phyloP scores from a whole-genome alignment of 2,797 vertebrate species.

The Danio aesculapii region DNA sequence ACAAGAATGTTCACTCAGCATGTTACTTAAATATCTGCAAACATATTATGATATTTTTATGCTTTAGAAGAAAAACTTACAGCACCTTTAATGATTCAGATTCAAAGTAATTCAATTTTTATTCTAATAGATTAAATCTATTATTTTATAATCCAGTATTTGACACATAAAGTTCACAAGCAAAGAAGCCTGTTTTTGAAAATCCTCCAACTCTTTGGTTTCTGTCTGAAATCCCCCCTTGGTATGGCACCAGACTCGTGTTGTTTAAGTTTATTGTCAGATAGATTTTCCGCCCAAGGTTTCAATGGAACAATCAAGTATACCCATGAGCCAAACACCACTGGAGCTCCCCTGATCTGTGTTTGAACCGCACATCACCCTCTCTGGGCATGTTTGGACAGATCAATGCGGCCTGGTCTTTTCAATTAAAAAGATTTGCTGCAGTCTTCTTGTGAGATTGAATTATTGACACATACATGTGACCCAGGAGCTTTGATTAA shows the following conservation, averaged over 20 bases:
- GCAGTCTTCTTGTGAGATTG: slow-evolving; percentile 62
- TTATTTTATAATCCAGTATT: neutral
- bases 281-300: slow-evolving; percentile 7
- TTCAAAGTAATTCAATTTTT: no score
- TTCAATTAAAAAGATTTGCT: slow-evolving; percentile 73
- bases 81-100: no score
- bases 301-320: slow-evolving; percentile 48
- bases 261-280: slow-evolving; percentile 31
- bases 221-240: neutral
- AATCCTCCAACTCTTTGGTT: neutral
- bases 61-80: no score
- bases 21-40: no score
- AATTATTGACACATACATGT: slow-evolving; percentile 65
- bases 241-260: neutral
- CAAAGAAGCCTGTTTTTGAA: neutral
- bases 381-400: slow-evolving; percentile 52
- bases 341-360: slow-evolving; percentile 34
- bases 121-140: neutral
- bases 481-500: slow-evolving; percentile 61
- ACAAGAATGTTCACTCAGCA: no score
- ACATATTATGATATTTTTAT: no score
- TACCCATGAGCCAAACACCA: slow-evolving; percentile 48
- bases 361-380: slow-evolving; percentile 51
- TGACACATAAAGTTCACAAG: neutral
- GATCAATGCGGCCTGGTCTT: slow-evolving; percentile 69